A percentile compares a stretch with the other conserved stretches of the same genome.
These are phyloP conservation scores for Agapornis roseicollis DNA, from an alignment of 2,113 vertebrate genomes.

Conservation along the genomic window DNA sequence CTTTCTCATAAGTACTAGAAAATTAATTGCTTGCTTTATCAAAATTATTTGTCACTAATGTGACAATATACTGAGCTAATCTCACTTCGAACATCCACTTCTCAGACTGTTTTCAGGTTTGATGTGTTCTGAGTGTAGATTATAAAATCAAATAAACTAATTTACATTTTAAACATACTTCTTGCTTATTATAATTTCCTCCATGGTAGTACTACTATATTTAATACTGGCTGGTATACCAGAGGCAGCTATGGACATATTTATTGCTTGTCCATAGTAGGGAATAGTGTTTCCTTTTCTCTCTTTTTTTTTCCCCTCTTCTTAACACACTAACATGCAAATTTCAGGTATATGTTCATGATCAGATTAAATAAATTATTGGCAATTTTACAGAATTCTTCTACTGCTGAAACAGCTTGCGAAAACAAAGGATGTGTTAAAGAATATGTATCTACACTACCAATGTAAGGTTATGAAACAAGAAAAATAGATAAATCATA, in stretches of 20 bases:
- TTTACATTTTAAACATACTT: constrained; percentile 3
- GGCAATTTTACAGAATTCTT: not conserved
- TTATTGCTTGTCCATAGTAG: not conserved
- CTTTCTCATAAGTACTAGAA: not conserved
- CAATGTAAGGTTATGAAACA: not conserved
- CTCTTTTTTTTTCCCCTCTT: not conserved
- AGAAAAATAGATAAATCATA: not conserved
- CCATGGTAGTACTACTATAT: not conserved
- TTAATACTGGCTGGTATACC: not conserved
- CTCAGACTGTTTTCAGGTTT: not conserved
- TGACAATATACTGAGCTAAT: not conserved
- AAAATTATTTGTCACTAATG: constrained; percentile 1
- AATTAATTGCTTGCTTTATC: not conserved
- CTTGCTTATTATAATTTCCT: constrained; percentile 21
- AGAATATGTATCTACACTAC: not conserved
- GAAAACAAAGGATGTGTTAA: not conserved
- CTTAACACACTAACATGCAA: not conserved
- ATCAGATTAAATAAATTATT: not conserved
- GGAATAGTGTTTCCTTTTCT: not conserved
- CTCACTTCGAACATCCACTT: not conserved
- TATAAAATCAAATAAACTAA: not conserved
- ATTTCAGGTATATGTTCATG: not conserved
- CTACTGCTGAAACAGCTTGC: not conserved
- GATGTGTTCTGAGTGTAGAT: not conserved
- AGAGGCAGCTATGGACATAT: not conserved